phyloP scores from a whole-genome alignment of 2,113 vertebrate species.

The Conger conger region DNA sequence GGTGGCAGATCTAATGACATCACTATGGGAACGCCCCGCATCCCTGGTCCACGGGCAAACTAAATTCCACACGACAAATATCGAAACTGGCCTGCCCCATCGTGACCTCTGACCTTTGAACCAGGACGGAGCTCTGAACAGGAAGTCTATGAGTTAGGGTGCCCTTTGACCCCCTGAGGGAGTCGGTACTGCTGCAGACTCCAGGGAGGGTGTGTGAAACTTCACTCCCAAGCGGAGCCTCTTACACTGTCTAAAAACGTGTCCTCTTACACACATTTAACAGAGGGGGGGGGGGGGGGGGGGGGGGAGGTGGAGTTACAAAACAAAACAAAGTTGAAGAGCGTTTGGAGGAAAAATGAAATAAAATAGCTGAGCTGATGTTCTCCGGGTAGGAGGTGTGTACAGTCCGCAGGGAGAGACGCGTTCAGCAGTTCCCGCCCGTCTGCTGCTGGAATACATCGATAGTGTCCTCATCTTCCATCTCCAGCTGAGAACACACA shows the following conservation, averaged over 20 bases:
- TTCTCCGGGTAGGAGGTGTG: constrained; percentile 43
- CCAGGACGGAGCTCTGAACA: not conserved
- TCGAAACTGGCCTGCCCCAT: not conserved
- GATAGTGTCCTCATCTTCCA: constrained; percentile 77
- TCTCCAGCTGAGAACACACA: constrained; percentile 66
- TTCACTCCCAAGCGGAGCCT: not conserved
- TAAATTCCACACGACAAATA: constrained; percentile 7
- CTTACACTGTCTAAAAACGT: constrained; percentile 4
- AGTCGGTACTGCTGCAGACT: not conserved
- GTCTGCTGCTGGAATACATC: constrained; percentile 78
- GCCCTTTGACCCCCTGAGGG: constrained; percentile 17
- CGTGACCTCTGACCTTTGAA: not conserved
- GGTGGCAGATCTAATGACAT: constrained; percentile 46
- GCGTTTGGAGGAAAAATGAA: constrained; percentile 37
- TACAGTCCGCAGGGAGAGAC: constrained; percentile 7
- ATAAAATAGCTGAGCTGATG: constrained; percentile 33
- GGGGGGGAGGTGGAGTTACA: not conserved
- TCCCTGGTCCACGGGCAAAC: not conserved
- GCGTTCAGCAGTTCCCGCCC: constrained; percentile 59
- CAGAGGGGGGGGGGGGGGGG: too few relatives aligned
- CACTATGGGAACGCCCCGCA: constrained; percentile 23
- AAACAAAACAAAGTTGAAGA: constrained; percentile 25
- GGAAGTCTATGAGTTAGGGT: not conserved
- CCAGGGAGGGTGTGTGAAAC: not conserved
- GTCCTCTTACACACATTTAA: constrained; percentile 6